phyloP scores from a whole-genome alignment of 2,888 invertebrate genomes.

The Cheiracanthium punctorium region DNA sequence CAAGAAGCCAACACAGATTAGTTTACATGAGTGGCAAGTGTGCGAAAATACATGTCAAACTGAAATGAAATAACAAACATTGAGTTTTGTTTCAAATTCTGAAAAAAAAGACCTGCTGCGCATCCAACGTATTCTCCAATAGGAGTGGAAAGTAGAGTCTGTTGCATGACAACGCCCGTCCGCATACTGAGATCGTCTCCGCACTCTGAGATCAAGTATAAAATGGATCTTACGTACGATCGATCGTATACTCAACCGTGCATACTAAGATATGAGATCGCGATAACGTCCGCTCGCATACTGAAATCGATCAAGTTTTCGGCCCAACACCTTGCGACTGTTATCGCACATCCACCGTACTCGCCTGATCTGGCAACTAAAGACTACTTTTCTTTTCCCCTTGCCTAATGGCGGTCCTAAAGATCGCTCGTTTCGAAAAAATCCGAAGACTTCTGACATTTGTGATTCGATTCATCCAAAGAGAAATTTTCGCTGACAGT shows the following conservation, averaged over 20 bases:
- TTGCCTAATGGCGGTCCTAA: not conserved
- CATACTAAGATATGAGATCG: no score
- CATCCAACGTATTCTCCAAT: constrained; percentile 25
- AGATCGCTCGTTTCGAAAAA: not conserved
- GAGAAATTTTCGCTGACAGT: not conserved
- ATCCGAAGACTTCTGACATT: not conserved
- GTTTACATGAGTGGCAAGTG: no score
- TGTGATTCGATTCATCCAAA: constrained; percentile 9
- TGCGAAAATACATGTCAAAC: no score
- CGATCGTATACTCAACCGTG: no score
- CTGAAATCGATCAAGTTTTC: constrained; percentile 16
- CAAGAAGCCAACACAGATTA: no score
- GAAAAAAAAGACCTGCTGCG: no score
- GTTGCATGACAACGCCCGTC: constrained; percentile 8
- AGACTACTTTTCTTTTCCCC: constrained; percentile 1
- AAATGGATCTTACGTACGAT: no score
- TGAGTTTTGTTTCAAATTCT: no score
- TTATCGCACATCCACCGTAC: constrained; percentile 4
- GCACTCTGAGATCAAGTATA: not conserved
- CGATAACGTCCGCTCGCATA: constrained; percentile 15
- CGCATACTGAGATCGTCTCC: constrained; percentile 20
- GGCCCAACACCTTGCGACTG: not conserved
- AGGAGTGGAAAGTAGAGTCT: constrained; percentile 24
- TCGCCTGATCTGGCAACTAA: not conserved
- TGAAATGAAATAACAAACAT: no score